Percentiles rank a stretch among this genome's conserved stretches.
These are phyloP conservation scores for Uloborus diversus DNA, from an alignment of 1,140 invertebrate species.

Conservation along the genomic window DNA sequence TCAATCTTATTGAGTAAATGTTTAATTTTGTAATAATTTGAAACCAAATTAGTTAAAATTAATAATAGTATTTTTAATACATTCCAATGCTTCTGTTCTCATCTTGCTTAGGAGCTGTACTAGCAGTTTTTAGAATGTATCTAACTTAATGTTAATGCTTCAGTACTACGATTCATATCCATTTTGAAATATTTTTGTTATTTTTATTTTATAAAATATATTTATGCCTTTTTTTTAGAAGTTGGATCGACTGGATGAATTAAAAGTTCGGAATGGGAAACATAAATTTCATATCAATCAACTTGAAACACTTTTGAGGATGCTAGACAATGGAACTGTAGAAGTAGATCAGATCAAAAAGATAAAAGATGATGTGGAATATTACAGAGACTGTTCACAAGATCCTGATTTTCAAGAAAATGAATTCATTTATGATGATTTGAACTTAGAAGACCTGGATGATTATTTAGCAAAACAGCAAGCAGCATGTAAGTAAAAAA, in stretches of 20 bases:
- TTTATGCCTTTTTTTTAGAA: conserved; percentile 69
- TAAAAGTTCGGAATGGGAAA: conserved; percentile 88
- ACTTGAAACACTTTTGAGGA: conserved; percentile 93
- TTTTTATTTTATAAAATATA: background rate
- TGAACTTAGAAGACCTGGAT: conserved; percentile 74
- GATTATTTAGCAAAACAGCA: conserved; percentile 58
- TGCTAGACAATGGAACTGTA: conserved; percentile 98
- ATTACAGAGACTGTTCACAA: conserved; percentile 95
- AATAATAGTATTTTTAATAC: no score
- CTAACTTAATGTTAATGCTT: background rate
- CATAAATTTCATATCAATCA: conserved; percentile 97
- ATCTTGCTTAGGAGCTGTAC: no score
- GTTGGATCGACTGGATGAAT: conserved; percentile 91
- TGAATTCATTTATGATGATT: conserved; percentile 96
- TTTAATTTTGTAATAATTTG: no score
- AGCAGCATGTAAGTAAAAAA: conserved; percentile 20
- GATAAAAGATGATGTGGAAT: conserved; percentile 98
- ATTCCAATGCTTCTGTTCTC: background rate
- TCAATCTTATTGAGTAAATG: no score
- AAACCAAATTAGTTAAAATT: no score
- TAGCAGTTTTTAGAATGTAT: no score
- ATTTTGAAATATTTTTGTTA: background rate
- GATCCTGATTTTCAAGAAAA: conserved; percentile 98
- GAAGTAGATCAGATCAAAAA: conserved; percentile 93
- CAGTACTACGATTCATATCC: no score